Base-by-base conservation (phyloP, 1,140 invertebrate genomes). In the Eufriesea mexicana region DNA sequence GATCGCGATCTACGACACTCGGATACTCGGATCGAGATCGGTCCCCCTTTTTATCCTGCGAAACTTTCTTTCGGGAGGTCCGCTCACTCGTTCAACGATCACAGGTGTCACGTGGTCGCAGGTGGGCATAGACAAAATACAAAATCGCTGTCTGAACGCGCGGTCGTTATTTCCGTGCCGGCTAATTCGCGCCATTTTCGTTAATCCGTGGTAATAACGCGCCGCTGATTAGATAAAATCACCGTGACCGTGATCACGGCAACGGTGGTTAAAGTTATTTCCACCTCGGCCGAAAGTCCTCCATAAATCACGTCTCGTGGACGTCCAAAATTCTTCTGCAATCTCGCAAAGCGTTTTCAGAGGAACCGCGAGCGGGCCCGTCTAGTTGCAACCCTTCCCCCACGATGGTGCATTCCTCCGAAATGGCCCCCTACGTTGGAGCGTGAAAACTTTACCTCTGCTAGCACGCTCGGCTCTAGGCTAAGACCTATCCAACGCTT, bases 301-400 rank as follows among this genome's bases (percentile, higher is more conserved):
- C 80, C 90, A 90, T 90, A 90, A 90, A 90, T 90, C 89, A 90
- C 83, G 70, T 85, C 66, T 83, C 79, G 71, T 73, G 71, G 86
- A 88, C 84, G 75, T 85, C 54, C 74, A 51, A 88, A 78, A 87
- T 89, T 89, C 84, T 87, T 87, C 72, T 87, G 45, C 59, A 70
- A 57, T 83, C 64, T 73, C 16, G 79, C 59, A 64, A 72, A 84
- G 42, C 42, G 75, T 73, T 62, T 84, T 47, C 51, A 35, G 45
- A 68, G 67, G 84, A 75, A 80, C 77, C 66, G 64, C 57, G 42
- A 45, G 35, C 35, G 35, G 23, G 20, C 5, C 35, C 57, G 18
- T 62, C 79, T 67, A 81, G 61, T 74, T 74, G 71, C 71, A 74
- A 71, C 59, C 70, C 70, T 51, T 74, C 70, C 61, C 16, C 61